Conservation (phyloP, 2,797 vertebrate genomes). For the Adrianichthys oophorus region DNA sequence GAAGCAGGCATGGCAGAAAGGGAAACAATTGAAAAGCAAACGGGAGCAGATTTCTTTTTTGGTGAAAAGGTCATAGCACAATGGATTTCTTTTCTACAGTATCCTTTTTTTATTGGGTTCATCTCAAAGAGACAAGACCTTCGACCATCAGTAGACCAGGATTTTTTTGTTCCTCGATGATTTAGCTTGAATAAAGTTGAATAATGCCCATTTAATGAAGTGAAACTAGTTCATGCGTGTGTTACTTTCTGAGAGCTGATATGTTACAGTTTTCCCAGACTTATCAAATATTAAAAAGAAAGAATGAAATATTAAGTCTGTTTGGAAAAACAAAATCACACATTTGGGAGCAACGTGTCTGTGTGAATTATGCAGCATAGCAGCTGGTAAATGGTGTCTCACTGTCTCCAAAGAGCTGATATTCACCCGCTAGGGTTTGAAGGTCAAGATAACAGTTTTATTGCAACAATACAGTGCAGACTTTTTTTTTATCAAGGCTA, state of each 20-base stretch:
- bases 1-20: slow-evolving; percentile 28
- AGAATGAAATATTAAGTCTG: slow-evolving; percentile 68
- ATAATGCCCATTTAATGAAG: slow-evolving; percentile 1
- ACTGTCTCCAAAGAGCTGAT: slow-evolving; percentile 41
- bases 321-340: slow-evolving; percentile 38
- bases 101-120: slow-evolving; percentile 30
- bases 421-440: slow-evolving; percentile 42
- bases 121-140: slow-evolving; percentile 12
- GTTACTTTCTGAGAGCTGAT: slow-evolving; percentile 10
- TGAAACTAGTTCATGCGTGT: slow-evolving; percentile 11
- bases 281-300: slow-evolving; percentile 66
- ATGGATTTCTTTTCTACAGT: slow-evolving; percentile 38
- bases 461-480: slow-evolving; percentile 17
- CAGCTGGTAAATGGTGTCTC: slow-evolving; percentile 60
- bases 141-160: slow-evolving; percentile 3
- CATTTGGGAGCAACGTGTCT: slow-evolving; percentile 61
- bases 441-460: slow-evolving; percentile 57
- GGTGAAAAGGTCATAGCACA: slow-evolving; percentile 28
- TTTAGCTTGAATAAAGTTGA: slow-evolving; percentile 10
- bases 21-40: slow-evolving; percentile 26
- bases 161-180: slow-evolving; percentile 12
- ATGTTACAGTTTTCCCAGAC: slow-evolving; percentile 46
- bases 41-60: slow-evolving; percentile 48
- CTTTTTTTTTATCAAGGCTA: slow-evolving; percentile 24
- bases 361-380: slow-evolving; percentile 68